Base-by-base conservation (phyloP, 2,797 vertebrate species). In the Pangasius macronema region DNA sequence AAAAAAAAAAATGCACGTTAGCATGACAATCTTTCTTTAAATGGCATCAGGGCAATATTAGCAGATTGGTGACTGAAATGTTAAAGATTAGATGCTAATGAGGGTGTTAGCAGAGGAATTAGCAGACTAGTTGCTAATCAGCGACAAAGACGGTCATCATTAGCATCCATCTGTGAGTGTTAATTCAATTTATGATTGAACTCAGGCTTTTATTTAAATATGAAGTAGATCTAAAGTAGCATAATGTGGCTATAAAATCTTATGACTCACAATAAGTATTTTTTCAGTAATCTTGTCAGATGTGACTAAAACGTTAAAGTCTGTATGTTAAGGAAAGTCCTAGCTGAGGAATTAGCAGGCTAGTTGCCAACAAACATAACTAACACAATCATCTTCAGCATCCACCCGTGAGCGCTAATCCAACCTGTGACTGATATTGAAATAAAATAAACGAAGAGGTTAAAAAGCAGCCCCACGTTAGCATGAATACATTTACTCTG, bases 41-140 rank as follows among this genome's bases (percentile, higher is more conserved):
- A 7, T 9, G 18, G 8, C 18, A 46, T 73, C 39, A 46, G 14
- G 20, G 42, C 24, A 75, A 27, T n/a, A 49, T 42, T 42, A 49
- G 24, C 42, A 49, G 39, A 73, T 76, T 76, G 24, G n/a, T 53
- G 75, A 18, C 27, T 22, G 18, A 2, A 33, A 55, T 2, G 4
- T 55, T 55, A 77, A 53, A 18, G n/a, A 77, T 53, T 20, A 79
- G n/a, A 55, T 79, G 51, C 30, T 79, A 79, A 79, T 57, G 16
- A 79, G 51, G 51, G 9, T 22, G 51, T 57, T 79, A 79, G 76
- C 16, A 0, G 20, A 77, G 20, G n/a, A 53, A 77, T 53, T 53
- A 77, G 49, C n/a, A 49, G 75, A 18, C 13, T 22, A 79, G 53
- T 55, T 79, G 76, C 53, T 13, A 59, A 80, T 14, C 53, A 59